Conservation (phyloP, 1,140 invertebrate genomes). For the Linepithema humile region DNA sequence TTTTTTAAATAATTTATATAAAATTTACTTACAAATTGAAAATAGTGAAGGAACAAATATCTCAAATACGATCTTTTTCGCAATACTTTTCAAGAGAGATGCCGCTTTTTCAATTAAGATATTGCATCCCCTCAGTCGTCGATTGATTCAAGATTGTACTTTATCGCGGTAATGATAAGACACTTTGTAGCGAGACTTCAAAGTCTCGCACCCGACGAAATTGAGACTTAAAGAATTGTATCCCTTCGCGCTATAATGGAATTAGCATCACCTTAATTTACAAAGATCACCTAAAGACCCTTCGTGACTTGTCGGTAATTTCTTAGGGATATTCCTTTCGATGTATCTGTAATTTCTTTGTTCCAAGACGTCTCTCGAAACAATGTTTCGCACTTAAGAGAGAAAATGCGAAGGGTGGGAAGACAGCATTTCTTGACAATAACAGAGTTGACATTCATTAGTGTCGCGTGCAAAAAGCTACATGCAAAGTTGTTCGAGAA, state of each 20-base stretch:
- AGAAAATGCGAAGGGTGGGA: background rate
- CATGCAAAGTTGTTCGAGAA: constrained; percentile 33
- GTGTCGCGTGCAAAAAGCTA: background rate
- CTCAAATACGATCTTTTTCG: background rate
- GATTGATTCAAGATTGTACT: background rate
- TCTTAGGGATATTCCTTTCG: background rate
- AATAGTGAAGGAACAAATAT: background rate
- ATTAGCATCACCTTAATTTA: constrained; percentile 25
- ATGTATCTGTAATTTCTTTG: background rate
- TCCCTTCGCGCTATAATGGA: background rate
- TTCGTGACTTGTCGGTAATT: background rate
- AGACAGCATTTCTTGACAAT: background rate
- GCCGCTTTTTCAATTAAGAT: constrained; percentile 5
- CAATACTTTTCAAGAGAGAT: background rate
- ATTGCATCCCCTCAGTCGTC: background rate
- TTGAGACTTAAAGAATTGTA: constrained; percentile 19
- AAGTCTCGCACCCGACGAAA: background rate
- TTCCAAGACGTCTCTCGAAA: background rate
- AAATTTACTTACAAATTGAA: background rate
- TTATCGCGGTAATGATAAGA: constrained; percentile 6
- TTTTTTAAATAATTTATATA: background rate
- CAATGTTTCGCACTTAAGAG: background rate
- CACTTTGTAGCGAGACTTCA: constrained; percentile 4
- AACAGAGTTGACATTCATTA: constrained; percentile 41
- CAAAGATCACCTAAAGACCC: background rate